A percentile compares a stretch with the other conserved stretches of the same genome.
phyloP scores from a whole-genome alignment of 53 echinoderm and acorn worm species.

The Crossaster papposus region DNA sequence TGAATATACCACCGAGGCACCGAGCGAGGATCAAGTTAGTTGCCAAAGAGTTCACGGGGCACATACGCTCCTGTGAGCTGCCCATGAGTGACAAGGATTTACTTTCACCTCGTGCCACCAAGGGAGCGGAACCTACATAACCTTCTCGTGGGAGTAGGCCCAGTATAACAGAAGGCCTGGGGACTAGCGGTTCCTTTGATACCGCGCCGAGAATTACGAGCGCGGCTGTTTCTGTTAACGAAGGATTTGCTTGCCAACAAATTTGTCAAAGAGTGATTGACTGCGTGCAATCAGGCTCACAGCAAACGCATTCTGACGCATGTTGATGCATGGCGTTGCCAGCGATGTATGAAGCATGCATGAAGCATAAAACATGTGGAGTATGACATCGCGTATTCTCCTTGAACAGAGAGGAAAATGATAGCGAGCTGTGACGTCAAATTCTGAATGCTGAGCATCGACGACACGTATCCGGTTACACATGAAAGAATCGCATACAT shows the following conservation, averaged over 20 bases:
- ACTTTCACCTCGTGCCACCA: background rate
- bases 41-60: slow-evolving; percentile 27
- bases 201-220: background rate
- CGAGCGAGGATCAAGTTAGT: background rate
- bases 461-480: too few relatives aligned
- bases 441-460: too few relatives aligned
- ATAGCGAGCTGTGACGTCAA: too few relatives aligned
- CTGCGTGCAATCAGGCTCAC: background rate
- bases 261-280: background rate
- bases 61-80: slow-evolving; percentile 5
- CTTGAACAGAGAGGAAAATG: too few relatives aligned
- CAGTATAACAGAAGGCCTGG: background rate
- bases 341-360: background rate
- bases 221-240: background rate
- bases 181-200: background rate
- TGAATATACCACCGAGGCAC: background rate
- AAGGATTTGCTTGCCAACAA: too few relatives aligned
- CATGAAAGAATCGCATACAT: too few relatives aligned
- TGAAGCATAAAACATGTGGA: too few relatives aligned
- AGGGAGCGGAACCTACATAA: background rate
- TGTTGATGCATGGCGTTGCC: background rate
- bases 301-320: background rate
- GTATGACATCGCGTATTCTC: too few relatives aligned
- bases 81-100: slow-evolving; percentile 18
- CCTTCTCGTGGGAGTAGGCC: too few relatives aligned